phyloP scores from a whole-genome alignment of 2,888 invertebrate genomes.

The Synanthedon formicaeformis region DNA sequence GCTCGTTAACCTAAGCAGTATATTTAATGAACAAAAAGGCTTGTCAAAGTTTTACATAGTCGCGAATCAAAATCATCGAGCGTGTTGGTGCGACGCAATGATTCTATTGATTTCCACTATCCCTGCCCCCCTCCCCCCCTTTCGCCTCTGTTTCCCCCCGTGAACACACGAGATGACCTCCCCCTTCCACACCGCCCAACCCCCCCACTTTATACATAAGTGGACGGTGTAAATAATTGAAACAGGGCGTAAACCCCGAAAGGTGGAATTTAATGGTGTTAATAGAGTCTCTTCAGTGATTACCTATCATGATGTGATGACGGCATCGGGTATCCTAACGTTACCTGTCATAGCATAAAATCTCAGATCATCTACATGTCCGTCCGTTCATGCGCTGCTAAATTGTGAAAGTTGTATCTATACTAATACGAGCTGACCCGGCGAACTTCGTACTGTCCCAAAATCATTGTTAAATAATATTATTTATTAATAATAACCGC shows the following conservation, averaged over 20 bases:
- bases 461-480: too few species aligned
- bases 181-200: neutral
- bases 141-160: constrained; percentile 5
- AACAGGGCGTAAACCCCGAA: constrained; percentile 16
- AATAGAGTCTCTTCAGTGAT: neutral
- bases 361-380: too few species aligned
- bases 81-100: constrained; percentile 38
- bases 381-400: too few species aligned
- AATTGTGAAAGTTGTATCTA: too few species aligned
- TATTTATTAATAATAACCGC: too few species aligned
- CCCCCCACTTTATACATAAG: neutral
- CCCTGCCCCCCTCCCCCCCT: constrained; percentile 14
- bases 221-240: constrained; percentile 14
- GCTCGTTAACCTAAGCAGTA: too few species aligned
- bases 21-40: too few species aligned
- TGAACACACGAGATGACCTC: constrained; percentile 16
- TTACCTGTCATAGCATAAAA: too few species aligned
- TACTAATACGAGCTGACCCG: too few species aligned
- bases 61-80: constrained; percentile 29
- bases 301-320: too few species aligned
- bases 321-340: too few species aligned
- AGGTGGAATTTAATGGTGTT: constrained; percentile 4
- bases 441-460: too few species aligned
- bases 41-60: neutral
- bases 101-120: constrained; percentile 61